A percentile compares a stretch with the other conserved stretches of the same genome.
Conservation (phyloP, 2,888 invertebrate genomes). For the Dicyrtoma fusca region DNA sequence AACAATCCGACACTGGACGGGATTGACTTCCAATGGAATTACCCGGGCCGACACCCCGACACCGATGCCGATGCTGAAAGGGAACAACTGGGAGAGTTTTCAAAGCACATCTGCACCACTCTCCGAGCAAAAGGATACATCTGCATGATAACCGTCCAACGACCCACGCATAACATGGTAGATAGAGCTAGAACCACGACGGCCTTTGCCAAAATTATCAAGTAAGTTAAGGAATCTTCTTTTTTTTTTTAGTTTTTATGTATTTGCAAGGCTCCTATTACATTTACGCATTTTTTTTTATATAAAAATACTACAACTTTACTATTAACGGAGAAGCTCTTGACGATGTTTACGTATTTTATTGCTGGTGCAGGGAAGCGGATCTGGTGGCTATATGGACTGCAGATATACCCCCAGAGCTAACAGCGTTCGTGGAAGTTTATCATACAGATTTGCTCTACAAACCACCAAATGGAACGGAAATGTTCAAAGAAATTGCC, state of each 20-base stretch:
- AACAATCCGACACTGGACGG: neutral
- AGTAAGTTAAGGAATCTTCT: no score
- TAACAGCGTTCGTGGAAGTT: neutral
- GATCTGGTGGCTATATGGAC: neutral
- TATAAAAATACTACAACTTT: no score
- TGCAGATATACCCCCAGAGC: slow-evolving; percentile 2
- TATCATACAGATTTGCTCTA: neutral
- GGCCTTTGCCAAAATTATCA: no score
- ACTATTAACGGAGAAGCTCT: no score
- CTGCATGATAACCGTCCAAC: slow-evolving; percentile 4
- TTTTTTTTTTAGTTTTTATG: no score
- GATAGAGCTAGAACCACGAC: neutral
- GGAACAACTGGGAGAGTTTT: neutral
- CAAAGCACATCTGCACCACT: neutral
- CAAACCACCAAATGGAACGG: neutral
- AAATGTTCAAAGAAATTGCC: neutral
- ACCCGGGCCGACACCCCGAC: neutral
- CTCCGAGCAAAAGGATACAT: neutral
- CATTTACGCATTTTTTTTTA: no score
- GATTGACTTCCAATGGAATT: slow-evolving; percentile 5
- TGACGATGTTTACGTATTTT: no score
- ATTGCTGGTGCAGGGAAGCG: no score
- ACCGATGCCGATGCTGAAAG: neutral
- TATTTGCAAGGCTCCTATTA: no score
- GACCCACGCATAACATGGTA: neutral